phyloP scores from a whole-genome alignment of 2,113 vertebrate genomes.

The Corydoras sp. region DNA sequence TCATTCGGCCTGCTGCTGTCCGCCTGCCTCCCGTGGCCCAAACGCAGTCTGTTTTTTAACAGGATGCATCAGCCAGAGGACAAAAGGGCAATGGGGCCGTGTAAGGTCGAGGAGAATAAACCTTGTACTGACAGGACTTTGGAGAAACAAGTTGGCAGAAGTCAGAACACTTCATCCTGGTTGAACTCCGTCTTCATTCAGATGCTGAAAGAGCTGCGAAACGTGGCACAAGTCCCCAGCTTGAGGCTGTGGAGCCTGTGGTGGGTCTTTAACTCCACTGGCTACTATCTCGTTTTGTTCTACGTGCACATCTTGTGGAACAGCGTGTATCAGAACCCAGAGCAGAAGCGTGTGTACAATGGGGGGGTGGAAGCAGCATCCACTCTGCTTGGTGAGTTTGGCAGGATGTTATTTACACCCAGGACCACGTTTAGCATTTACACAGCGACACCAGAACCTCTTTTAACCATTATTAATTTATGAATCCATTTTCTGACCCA shows the following conservation, averaged over 20 bases:
- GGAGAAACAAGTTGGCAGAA: background rate
- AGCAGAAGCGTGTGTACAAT: slow-evolving; percentile 73
- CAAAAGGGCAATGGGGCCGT: no score
- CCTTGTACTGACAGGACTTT: no score
- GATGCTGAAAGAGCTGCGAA: slow-evolving; percentile 73
- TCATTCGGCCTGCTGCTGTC: slow-evolving; percentile 72
- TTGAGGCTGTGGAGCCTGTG: slow-evolving; percentile 89
- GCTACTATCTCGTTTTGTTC: slow-evolving; percentile 90
- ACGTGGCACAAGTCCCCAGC: slow-evolving; percentile 56
- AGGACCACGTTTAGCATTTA: no score
- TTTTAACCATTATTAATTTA: no score
- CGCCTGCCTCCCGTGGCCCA: slow-evolving; percentile 78
- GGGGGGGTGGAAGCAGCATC: slow-evolving; percentile 87
- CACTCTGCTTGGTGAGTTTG: slow-evolving; percentile 77
- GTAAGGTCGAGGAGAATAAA: no score
- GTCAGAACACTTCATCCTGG: slow-evolving; percentile 43
- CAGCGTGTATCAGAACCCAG: slow-evolving; percentile 44
- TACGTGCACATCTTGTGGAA: slow-evolving; percentile 91
- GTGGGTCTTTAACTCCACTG: slow-evolving; percentile 91
- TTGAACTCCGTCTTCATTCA: slow-evolving; percentile 57
- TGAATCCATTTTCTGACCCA: no score
- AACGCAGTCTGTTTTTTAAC: slow-evolving; percentile 88
- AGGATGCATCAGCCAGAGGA: background rate
- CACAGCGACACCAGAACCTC: no score
- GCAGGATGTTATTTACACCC: background rate